phyloP scores from a whole-genome alignment of 2,797 vertebrate genomes.

The Apogon talboti region DNA sequence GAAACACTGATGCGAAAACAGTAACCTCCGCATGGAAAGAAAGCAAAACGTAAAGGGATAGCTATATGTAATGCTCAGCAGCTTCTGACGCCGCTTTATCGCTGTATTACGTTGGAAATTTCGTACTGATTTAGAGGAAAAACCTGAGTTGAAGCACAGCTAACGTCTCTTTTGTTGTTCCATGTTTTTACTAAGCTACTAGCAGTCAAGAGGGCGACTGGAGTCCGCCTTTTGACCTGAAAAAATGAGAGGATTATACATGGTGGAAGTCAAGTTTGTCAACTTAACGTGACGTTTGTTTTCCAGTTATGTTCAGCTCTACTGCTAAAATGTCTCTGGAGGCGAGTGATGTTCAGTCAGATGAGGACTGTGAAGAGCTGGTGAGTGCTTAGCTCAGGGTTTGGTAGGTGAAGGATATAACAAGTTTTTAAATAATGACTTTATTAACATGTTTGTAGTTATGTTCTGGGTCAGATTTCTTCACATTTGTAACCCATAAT shows the following conservation, averaged over 20 bases:
- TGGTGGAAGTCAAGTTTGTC: slow-evolving; percentile 34
- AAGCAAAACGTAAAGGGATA: slow-evolving; percentile 8
- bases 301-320: slow-evolving; percentile 25
- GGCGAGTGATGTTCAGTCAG: slow-evolving; percentile 78
- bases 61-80: background rate
- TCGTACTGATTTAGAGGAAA: background rate
- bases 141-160: slow-evolving; percentile 34
- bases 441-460: background rate
- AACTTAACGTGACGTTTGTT: slow-evolving; percentile 34
- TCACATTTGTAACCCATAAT: background rate
- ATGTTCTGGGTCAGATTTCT: rapidly evolving
- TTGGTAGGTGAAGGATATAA: background rate
- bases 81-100: too few species aligned
- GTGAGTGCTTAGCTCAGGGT: slow-evolving; percentile 63
- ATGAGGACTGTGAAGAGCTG: slow-evolving; percentile 83
- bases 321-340: slow-evolving; percentile 75
- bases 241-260: slow-evolving; percentile 40
- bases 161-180: slow-evolving; percentile 42
- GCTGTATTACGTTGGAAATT: rapidly evolving
- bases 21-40: slow-evolving; percentile 1
- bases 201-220: slow-evolving; percentile 12
- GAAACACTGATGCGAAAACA: slow-evolving; percentile 49
- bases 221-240: background rate
- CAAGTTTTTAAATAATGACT: background rate
- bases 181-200: slow-evolving; percentile 33